Evolutionary conservation across 2,113 vertebrate genomes (phyloP).

Genomic region (Dermatemys mawii): DNA sequence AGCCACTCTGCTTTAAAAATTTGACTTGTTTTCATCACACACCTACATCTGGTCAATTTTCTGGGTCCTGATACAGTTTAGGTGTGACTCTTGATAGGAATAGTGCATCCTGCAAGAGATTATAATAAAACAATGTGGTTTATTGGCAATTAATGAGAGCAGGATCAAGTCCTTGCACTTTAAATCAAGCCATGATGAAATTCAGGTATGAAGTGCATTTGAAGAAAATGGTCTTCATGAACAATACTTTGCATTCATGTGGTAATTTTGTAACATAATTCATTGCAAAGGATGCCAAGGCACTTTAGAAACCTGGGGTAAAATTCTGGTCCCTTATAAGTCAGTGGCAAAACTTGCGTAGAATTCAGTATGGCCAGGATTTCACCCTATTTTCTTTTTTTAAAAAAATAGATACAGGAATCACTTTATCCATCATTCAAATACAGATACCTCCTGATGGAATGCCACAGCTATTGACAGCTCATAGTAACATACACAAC

Average conservation of each 20-base stretch:
- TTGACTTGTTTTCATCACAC: background rate
- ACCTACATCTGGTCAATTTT: background rate
- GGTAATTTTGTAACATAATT: background rate
- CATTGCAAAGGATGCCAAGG: background rate
- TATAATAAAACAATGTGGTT: background rate
- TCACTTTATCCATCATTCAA: background rate
- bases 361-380: background rate
- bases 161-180: background rate
- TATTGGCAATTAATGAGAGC: background rate
- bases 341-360: background rate
- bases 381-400: background rate
- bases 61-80: background rate
- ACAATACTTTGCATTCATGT: background rate
- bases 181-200: background rate
- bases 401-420: background rate
- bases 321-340: background rate
- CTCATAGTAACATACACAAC: background rate
- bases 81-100: background rate
- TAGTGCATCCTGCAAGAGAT: background rate
- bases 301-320: background rate
- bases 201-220: background rate
- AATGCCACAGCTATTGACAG: background rate
- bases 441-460: background rate
- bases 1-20: background rate
- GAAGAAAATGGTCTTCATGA: background rate